Conservation (phyloP, 2,113 vertebrate genomes). For the Procapra przewalskii region DNA sequence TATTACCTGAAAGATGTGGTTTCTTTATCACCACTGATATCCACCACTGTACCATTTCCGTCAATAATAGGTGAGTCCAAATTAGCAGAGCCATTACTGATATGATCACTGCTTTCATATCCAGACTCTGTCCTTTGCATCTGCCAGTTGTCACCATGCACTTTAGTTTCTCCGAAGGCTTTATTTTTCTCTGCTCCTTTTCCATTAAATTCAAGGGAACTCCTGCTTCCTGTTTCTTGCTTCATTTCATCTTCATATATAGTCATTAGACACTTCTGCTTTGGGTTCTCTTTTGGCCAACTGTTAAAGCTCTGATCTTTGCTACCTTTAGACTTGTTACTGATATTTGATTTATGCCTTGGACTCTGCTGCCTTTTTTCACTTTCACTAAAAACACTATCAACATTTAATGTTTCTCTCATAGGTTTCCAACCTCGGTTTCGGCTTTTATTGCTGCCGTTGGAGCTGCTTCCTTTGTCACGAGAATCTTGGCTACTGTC, state of each 20-base stretch:
- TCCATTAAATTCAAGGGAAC: slow-evolving; percentile 87
- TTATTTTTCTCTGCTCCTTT: slow-evolving; percentile 82
- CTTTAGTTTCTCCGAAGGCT: slow-evolving; percentile 77
- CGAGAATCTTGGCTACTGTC: slow-evolving; percentile 92
- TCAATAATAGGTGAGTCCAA: slow-evolving; percentile 88
- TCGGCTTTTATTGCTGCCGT: slow-evolving; percentile 73
- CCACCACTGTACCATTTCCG: slow-evolving; percentile 72
- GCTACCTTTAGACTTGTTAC: slow-evolving; percentile 76
- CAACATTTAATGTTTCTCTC: slow-evolving; percentile 92
- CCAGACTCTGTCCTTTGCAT: slow-evolving; percentile 94
- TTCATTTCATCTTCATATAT: slow-evolving; percentile 95
- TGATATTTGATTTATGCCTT: slow-evolving; percentile 74
- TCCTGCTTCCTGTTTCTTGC: slow-evolving; percentile 87
- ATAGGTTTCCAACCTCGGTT: slow-evolving; percentile 89
- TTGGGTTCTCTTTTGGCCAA: slow-evolving; percentile 84
- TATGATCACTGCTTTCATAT: slow-evolving; percentile 93
- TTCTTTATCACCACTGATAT: slow-evolving; percentile 81
- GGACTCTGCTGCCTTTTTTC: slow-evolving; percentile 87
- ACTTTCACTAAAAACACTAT: slow-evolving; percentile 91
- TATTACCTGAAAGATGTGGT: slow-evolving; percentile 82
- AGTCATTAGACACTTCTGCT: slow-evolving; percentile 91
- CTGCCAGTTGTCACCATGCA: slow-evolving; percentile 87
- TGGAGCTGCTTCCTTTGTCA: slow-evolving; percentile 74
- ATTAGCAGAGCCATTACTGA: slow-evolving; percentile 91
- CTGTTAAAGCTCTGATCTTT: slow-evolving; percentile 76